phyloP scores from a whole-genome alignment of 2,888 invertebrate genomes.

The Oxytorus armatus region DNA sequence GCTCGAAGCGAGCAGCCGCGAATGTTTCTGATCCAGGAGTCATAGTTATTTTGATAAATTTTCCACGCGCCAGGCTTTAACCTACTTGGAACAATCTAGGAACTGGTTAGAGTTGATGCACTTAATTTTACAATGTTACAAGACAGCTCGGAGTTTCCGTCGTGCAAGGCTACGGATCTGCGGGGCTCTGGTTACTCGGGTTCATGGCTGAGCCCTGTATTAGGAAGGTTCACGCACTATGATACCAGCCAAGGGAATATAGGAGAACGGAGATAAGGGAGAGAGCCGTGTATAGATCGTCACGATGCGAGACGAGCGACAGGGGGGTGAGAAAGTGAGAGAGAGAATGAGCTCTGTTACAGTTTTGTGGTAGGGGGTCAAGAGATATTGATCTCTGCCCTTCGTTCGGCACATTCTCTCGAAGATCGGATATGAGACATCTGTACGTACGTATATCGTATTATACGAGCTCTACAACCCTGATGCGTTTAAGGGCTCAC shows the following conservation, averaged over 20 bases:
- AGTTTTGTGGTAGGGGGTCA: conserved; percentile 67
- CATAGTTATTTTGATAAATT: not conserved
- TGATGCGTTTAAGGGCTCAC: not conserved
- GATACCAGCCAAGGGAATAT: conserved; percentile 66
- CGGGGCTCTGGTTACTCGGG: conserved; percentile 43
- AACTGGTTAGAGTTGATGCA: not conserved
- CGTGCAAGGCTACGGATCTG: conserved; percentile 66
- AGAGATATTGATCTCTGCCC: conserved; percentile 72
- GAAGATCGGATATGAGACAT: conserved; percentile 65
- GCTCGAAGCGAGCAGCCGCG: too few species aligned
- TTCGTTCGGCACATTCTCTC: conserved; percentile 68
- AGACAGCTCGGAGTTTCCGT: conserved; percentile 40
- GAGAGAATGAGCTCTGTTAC: conserved; percentile 53
- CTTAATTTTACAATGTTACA: not conserved
- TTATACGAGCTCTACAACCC: conserved; percentile 1
- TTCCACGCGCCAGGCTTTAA: not conserved
- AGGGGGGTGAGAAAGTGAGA: conserved; percentile 33
- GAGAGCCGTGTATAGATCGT: conserved; percentile 52
- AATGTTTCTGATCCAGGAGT: too few species aligned
- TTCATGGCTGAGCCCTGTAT: conserved; percentile 60
- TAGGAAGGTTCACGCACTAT: conserved; percentile 66
- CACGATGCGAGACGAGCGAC: conserved; percentile 27
- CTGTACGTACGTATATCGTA: conserved; percentile 39
- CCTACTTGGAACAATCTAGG: not conserved
- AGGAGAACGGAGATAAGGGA: conserved; percentile 49